Base-by-base conservation (phyloP, 2,888 invertebrate species). In the Parthenolecanium corni region DNA sequence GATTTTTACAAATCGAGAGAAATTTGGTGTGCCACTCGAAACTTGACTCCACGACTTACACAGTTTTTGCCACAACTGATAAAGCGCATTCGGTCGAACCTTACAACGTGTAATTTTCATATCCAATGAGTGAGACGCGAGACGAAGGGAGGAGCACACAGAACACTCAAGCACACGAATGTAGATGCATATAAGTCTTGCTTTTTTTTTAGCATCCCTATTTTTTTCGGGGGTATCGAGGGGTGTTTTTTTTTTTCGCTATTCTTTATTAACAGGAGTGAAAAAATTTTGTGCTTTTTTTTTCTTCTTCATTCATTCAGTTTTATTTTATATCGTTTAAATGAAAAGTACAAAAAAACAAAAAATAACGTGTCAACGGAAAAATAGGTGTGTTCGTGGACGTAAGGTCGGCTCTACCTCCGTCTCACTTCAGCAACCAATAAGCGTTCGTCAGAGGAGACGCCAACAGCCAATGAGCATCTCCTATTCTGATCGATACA, bases 351-450 rank as follows among this genome's bases (percentile, higher is more conserved):
- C 9, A 31, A 31, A 31, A 31, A 31, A 6, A 31, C 38, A 61
- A 51, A 38, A 61, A 38, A 49, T 61, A 61, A 61, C 61, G 49
- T 61, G 51, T 61, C 61, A 61, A 61, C 61, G 38, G 31, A 31
- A 9, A 61, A 61, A 61, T 61, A 61, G 61, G 61, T 61, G 61
- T 61, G 61, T 61, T 61, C 49, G 49, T 61, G 40, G 42, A 46
- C 23, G 14, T 51, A 61, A 51, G 49, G 36, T 47, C 51, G 51
- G 61, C 21, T 61, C 38, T 49, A 49, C 49, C 61, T 49, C 51
- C 61, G 40, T 24, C 38, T 51, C 51, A 14, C 21, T 31, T 38
- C 24, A 36, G 16, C 49, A 12, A 61, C 61, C 61, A 61, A 61
- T 61, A 61, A 61, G 61, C 49, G 61, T 23, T 61, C 49, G 49